phyloP scores from a whole-genome alignment of 2,113 vertebrate genomes.

The Casuarius casuarius region DNA sequence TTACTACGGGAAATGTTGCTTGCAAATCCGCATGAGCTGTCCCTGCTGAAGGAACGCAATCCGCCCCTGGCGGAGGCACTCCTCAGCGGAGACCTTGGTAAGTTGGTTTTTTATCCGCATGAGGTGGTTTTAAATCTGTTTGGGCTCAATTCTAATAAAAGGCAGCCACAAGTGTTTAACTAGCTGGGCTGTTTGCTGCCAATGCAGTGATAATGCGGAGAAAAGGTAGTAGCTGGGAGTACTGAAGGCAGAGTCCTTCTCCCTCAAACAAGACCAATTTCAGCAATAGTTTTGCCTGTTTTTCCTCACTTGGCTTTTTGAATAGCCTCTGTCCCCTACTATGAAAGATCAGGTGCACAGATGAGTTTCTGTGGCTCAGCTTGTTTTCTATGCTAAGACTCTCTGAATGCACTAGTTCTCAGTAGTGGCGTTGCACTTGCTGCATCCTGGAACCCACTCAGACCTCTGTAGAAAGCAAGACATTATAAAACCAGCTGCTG shows the following conservation, averaged over 20 bases:
- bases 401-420: not conserved
- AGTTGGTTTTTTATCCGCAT: not conserved
- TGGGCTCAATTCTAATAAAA: not conserved
- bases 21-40: slow-evolving; percentile 95
- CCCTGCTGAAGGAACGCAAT: slow-evolving; percentile 95
- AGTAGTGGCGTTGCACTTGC: not conserved
- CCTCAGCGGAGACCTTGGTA: slow-evolving; percentile 96
- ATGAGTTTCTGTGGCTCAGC: not conserved
- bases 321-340: not conserved
- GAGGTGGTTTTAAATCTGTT: not conserved
- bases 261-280: not conserved
- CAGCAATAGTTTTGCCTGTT: not conserved
- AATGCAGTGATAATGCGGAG: not conserved
- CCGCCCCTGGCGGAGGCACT: slow-evolving; percentile 94
- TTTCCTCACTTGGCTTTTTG: not conserved
- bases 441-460: not conserved
- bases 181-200: not conserved
- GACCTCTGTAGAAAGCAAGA: not conserved
- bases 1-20: slow-evolving; percentile 95
- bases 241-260: not conserved
- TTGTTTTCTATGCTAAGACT: not conserved
- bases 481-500: not conserved
- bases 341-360: not conserved
- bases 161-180: rapidly evolving
- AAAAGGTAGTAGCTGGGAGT: not conserved